Evolutionary conservation across 2,888 invertebrate genomes (phyloP), one percentile per base, ranked within the genome.

Genomic region (Xylota sylvarum): DNA sequence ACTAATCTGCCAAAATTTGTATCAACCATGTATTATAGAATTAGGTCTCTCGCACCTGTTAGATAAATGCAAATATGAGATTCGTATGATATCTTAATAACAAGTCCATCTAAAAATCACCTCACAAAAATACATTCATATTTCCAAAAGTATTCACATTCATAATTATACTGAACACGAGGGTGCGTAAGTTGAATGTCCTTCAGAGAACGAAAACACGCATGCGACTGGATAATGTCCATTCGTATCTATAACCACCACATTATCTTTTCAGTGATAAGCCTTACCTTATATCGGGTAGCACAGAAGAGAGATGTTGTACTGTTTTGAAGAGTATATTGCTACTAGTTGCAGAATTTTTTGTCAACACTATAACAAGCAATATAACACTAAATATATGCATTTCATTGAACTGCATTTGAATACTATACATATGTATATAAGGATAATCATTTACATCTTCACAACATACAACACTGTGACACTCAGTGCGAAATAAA

Each of bases 321-420:
- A 12, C 35, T 10, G 4, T 40, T 27, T 19, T 32, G 1, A 23
- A 37, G 2, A 67, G 23, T 12, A 69, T 6, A 30, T 37, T 12
- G n/a, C 32, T 48, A 52, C 27, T 35, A 12, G n/a, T 5, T 1
- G 17, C 60, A 37, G 7, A n/a, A 43, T 30, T 32, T 58, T 17
- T 69, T 12, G 60, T 32, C 4, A 84, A 37, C 27, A 73, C 23
- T 19, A 62, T 30, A 5, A 62, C 14, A 12, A 62, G 37, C 37
- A 78, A 7, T 40, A 62, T 37, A 5, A n/a, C 40, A 52, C 30
- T 43, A 2, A 60, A 32, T 69, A 10, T 60, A 60, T 50, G 40
- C 78, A 84, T 84, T 78, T 78, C 52, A 67, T n/a, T 30, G 19
- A 72, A 52, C 14, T 72, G 32, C 40, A 52, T 60, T 27, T 12